Base-by-base conservation (phyloP, 2,797 vertebrate genomes). In the Scomberomorus guttatus region DNA sequence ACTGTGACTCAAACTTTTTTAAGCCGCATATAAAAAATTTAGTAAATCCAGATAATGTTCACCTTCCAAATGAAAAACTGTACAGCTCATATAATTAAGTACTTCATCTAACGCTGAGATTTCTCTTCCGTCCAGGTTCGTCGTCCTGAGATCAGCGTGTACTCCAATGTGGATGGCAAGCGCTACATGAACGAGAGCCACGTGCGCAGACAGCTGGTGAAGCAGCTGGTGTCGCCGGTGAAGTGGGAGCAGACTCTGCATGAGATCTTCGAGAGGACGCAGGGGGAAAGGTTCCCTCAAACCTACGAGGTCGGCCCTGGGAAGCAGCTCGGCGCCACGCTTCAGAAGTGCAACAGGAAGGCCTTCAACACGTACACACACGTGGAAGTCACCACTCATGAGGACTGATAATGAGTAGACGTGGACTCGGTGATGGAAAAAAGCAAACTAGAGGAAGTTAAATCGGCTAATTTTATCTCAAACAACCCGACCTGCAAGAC, bases 171-270 rank as follows among this genome's bases (percentile, higher is more conserved):
- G 1, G 90, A 96, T 0, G 96, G 96, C 34, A 96, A 95, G 0
- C 95, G 95, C 68, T 99, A 99, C 91, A 91, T 89, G 92, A 94
- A 96, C 6, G 82, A 94, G 0, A 83, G 81, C 5, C 95, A 97
- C 73, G 85, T 99, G 51, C 86, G 73, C 50, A 87, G 91, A 59
- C 95, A 96, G 92, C 94, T 99, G 77, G 93, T 81, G 32, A 96
- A 94, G 91, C 98, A 99, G 92, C 89, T 99, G 87, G 95, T 97
- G 46, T 96, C 95, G 0, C 97, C 98, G 0, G 98, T 99, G 55
- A 94, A 96, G 79, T 99, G 98, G 98, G 98, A 99, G 79, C 98
- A 99, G 92, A 97, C 94, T 0, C 95, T 99, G 93, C 98, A 98
- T 3, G 89, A 95, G 77, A 90, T 99, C 5, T 99, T 97, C 0